Evolutionary conservation across 2,113 vertebrate genomes (phyloP).

Genomic region (Melanostigma gelatinosum): DNA sequence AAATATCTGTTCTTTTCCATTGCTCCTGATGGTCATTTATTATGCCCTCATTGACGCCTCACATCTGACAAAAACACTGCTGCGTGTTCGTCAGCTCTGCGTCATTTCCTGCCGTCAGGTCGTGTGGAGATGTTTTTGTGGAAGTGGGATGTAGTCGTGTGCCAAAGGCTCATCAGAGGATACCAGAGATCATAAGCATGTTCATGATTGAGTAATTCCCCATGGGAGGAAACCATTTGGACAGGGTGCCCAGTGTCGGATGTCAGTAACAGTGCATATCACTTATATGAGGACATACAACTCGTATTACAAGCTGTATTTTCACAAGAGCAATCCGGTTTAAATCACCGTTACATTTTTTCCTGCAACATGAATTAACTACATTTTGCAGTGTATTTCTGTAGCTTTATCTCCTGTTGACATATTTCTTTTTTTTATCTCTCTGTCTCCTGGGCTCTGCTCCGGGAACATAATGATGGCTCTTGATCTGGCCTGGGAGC

Average conservation of each 20-base stretch:
- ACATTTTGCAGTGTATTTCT: slow-evolving; percentile 1
- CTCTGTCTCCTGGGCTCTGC: slow-evolving; percentile 38
- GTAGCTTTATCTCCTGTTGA: slow-evolving; percentile 28
- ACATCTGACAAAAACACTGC: slow-evolving; percentile 28
- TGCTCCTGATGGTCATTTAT: not conserved
- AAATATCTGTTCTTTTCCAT: not conserved
- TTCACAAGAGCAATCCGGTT: not conserved
- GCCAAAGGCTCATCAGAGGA: slow-evolving; percentile 69
- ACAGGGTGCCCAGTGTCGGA: slow-evolving; percentile 30
- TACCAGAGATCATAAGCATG: slow-evolving; percentile 56
- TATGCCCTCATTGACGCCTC: slow-evolving; percentile 42
- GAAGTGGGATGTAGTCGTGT: slow-evolving; percentile 61
- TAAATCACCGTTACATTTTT: not conserved
- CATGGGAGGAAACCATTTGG: slow-evolving; percentile 71
- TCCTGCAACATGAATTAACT: not conserved
- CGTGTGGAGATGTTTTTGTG: slow-evolving; percentile 71
- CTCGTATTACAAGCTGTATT: not conserved
- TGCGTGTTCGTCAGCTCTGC: slow-evolving; percentile 54
- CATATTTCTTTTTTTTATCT: slow-evolving; percentile 22
- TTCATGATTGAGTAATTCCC: slow-evolving; percentile 50
- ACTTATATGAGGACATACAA: not conserved
- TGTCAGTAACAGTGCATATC: slow-evolving; percentile 37
- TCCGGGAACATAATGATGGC: slow-evolving; percentile 58
- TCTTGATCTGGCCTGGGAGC: slow-evolving; percentile 57
- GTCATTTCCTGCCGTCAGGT: slow-evolving; percentile 69